Base-by-base conservation (phyloP, 2,113 vertebrate species). In the Hepsetus odoe region DNA sequence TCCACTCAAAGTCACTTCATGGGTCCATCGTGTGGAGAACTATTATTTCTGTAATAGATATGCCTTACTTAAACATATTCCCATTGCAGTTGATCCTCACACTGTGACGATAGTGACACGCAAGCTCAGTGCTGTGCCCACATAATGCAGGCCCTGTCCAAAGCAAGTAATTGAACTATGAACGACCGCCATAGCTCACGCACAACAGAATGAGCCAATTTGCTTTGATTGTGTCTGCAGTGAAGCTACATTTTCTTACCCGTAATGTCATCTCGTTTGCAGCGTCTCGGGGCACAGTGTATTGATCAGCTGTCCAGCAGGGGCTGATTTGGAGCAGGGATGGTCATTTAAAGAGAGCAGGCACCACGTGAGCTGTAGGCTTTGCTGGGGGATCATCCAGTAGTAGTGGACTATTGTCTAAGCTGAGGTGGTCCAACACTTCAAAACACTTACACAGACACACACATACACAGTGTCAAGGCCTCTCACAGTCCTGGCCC, bases 181-280 rank as follows among this genome's bases (percentile, higher is more conserved):
- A 72, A 62, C 38, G 64, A 77, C 35, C 71, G 38, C 58, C 24
- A 40, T 72, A 26, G 72, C 66, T 74, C 13, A 40, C 14, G 64
- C 59, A 44, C 13, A 61, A 64, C 64, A 64, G 20, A 74, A 44
- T 77, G 72, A 80, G 44, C 74, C 68, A 70, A 83, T 59, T 72
- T 77, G 44, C 71, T 53, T 71, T 61, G 32, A 80, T 72, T 77
- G 33, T 68, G 62, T 80, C 72, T 73, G 28, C 78, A 73, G 62
- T 66, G n/a, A 2, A 72, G 70, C 32, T 53, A 22, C 51, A 44
- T 38, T 77, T 62, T 35, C 86, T 87, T 86, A 86, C 85, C 86
- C 74, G 77, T 85, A 85, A 84, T 81, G 86, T 79, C 86, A 87
- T 87, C 62, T 65, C 49, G 55, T 77, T 68, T 3, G 13, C 69